Evolutionary conservation across 2,113 vertebrate genomes (phyloP).

Genomic region (Vulpes lagopus): DNA sequence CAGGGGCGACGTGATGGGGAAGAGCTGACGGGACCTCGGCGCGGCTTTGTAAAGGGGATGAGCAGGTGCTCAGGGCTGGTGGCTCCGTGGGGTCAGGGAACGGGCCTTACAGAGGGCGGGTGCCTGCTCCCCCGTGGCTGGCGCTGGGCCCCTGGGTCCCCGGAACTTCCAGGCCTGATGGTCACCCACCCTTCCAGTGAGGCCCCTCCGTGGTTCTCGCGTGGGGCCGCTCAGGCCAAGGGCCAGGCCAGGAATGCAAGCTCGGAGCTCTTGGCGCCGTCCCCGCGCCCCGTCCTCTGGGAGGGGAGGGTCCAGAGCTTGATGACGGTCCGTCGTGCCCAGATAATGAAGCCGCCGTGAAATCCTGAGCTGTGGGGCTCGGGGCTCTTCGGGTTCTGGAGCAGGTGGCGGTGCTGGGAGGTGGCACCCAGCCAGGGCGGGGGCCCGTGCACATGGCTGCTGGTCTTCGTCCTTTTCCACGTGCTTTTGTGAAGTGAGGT

Average conservation of each 20-base stretch:
- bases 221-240: background rate
- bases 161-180: background rate
- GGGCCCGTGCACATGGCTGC: no score
- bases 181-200: background rate
- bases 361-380: background rate
- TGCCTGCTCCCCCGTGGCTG: background rate
- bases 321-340: background rate
- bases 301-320: background rate
- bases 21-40: background rate
- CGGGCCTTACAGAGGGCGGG: background rate
- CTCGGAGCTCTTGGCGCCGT: no score
- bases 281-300: background rate
- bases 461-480: no score
- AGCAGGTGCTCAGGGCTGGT: background rate
- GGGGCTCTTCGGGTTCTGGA: background rate
- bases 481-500: no score
- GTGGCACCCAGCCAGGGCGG: background rate
- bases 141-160: background rate
- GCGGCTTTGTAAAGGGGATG: background rate
- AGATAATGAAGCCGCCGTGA: accelerated
- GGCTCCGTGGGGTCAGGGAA: background rate
- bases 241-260: background rate
- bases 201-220: background rate
- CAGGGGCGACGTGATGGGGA: background rate
- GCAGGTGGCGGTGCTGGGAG: background rate